These are phyloP conservation scores for Halocynthia aurantium DNA, from an alignment of 23 tunicate species.

Conservation along the genomic window DNA sequence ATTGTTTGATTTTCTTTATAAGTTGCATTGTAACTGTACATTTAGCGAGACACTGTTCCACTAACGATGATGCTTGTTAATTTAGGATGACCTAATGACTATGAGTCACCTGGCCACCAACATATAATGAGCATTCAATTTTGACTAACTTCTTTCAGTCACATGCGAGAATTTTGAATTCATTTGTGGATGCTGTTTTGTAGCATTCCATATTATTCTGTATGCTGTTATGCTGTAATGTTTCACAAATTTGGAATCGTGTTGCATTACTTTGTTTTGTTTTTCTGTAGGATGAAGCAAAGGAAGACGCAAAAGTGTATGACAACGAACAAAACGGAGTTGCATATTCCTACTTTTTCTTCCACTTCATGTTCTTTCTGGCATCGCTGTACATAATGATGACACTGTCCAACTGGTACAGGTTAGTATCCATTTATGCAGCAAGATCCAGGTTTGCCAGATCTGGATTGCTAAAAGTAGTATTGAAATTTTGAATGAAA, in stretches of 20 bases:
- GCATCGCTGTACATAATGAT: slow-evolving; percentile 95
- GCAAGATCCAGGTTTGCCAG: neutral
- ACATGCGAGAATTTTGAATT: neutral
- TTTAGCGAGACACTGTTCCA: too few species aligned
- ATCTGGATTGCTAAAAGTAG: too few species aligned
- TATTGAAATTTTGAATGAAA: neutral
- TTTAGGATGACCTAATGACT: too few species aligned
- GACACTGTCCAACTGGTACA: slow-evolving; percentile 96
- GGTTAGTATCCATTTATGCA: slow-evolving; percentile 13
- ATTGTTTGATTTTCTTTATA: neutral
- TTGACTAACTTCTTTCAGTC: too few species aligned
- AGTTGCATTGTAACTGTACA: too few species aligned
- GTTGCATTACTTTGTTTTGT: too few species aligned
- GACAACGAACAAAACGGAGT: slow-evolving; percentile 88
- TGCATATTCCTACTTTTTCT: slow-evolving; percentile 86
- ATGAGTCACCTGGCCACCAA: too few species aligned
- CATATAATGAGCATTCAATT: too few species aligned
- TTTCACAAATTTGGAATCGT: too few species aligned
- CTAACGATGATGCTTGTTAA: too few species aligned
- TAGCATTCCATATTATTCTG: too few species aligned
- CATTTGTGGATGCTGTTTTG: too few species aligned
- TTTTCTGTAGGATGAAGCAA: neutral
- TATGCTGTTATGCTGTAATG: slow-evolving; percentile 4
- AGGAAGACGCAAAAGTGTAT: slow-evolving; percentile 39
- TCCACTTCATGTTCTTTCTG: slow-evolving; percentile 93